Percentiles rank a stretch among this genome's conserved stretches.
Evolutionary conservation across 2,113 vertebrate species (phyloP).

Genomic region (Eretmochelys imbricata): DNA sequence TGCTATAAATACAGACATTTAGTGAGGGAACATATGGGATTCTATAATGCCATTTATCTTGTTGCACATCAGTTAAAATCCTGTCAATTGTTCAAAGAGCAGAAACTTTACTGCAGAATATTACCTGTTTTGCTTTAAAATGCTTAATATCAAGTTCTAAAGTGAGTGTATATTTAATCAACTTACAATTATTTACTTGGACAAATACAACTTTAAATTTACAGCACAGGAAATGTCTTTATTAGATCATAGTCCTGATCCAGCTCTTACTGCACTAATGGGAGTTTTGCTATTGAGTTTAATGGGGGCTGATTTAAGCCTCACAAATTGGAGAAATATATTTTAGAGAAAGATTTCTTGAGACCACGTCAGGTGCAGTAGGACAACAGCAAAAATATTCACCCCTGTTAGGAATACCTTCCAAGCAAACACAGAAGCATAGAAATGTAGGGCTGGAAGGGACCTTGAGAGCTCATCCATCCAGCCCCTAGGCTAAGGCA

Average conservation of each 20-base stretch:
- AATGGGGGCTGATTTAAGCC: not conserved
- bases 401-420: not conserved
- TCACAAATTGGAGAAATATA: not conserved
- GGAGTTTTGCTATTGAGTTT: not conserved
- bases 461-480: not conserved
- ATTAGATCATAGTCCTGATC: accelerated
- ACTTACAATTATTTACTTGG: not conserved
- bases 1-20: slow-evolving; percentile 47
- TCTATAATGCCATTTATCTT: slow-evolving; percentile 24
- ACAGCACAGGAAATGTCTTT: not conserved
- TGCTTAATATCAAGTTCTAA: not conserved
- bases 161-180: not conserved
- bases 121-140: not conserved
- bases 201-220: not conserved
- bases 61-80: slow-evolving; percentile 7
- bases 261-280: not conserved
- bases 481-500: not conserved
- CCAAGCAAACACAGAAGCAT: not conserved
- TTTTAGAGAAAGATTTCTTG: not conserved
- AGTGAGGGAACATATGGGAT: slow-evolving; percentile 18
- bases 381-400: not conserved
- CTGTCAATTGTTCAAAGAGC: not conserved
- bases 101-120: not conserved
- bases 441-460: not conserved
- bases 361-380: not conserved